Conservation (phyloP, 92 coral and sea anemone species). For the Phenganax stokvisi region DNA sequence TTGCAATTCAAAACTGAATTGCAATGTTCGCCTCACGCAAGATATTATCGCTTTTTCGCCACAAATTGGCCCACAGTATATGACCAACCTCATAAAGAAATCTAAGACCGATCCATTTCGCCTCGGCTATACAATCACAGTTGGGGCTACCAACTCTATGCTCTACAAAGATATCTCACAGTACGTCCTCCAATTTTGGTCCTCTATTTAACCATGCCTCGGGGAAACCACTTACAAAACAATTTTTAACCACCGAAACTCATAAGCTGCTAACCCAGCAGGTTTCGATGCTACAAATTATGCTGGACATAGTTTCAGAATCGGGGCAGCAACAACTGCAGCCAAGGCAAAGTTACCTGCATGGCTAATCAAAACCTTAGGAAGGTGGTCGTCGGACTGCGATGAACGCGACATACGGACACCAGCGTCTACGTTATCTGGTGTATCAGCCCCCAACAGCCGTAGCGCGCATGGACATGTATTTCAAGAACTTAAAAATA, state of each 20-base stretch:
- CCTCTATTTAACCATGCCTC: slow-evolving; percentile 19
- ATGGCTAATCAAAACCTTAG: slow-evolving; percentile 33
- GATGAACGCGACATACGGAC: slow-evolving; percentile 32
- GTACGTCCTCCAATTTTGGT: too few relatives aligned
- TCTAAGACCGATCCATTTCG: slow-evolving; percentile 52
- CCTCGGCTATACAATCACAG: too few relatives aligned
- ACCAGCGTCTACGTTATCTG: slow-evolving; percentile 2
- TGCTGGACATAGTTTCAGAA: slow-evolving; percentile 54
- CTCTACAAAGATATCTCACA: too few relatives aligned
- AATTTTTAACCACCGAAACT: too few relatives aligned
- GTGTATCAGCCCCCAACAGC: neutral
- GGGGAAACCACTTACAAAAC: slow-evolving; percentile 43
- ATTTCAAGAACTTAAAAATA: too few relatives aligned
- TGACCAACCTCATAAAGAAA: slow-evolving; percentile 27
- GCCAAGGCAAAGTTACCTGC: slow-evolving; percentile 45
- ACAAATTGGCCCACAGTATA: too few relatives aligned
- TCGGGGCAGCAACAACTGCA: slow-evolving; percentile 4
- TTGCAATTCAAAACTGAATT: too few relatives aligned
- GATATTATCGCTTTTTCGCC: too few relatives aligned
- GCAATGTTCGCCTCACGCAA: too few relatives aligned
- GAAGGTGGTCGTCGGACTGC: slow-evolving; percentile 44
- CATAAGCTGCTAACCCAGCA: slow-evolving; percentile 38
- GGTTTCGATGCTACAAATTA: slow-evolving; percentile 27
- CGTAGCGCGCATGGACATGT: too few relatives aligned
- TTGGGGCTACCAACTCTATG: slow-evolving; percentile 20